Conservation (phyloP, 2,113 vertebrate genomes). For the Clupea harengus region DNA sequence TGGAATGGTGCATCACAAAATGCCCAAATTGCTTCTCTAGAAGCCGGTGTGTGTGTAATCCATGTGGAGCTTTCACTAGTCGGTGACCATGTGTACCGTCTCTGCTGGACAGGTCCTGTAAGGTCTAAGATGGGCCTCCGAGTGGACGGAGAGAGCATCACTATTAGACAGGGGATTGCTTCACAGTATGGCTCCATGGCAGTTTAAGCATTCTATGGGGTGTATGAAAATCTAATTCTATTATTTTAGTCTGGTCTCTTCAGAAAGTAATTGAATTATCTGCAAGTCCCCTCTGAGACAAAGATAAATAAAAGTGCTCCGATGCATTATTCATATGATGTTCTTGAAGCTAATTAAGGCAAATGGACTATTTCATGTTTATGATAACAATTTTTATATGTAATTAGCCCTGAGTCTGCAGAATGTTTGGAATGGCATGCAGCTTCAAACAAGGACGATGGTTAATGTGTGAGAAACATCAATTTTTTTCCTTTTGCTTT, state of each 20-base stretch:
- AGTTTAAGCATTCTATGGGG: conserved; percentile 46
- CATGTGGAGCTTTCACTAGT: not conserved
- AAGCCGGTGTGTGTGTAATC: not conserved
- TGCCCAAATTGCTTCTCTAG: not conserved
- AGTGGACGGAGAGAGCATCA: no score
- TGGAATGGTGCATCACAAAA: not conserved
- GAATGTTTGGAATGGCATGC: conserved; percentile 19
- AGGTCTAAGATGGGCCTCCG: not conserved
- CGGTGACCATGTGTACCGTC: no score
- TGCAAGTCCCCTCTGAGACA: conserved; percentile 34
- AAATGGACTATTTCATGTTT: conserved; percentile 52
- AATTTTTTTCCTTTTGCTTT: not conserved
- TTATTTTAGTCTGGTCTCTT: conserved; percentile 51
- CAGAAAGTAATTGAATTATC: conserved; percentile 53
- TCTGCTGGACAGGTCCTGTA: not conserved
- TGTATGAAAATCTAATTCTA: conserved; percentile 55
- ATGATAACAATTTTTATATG: conserved; percentile 51
- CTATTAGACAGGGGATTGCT: not conserved
- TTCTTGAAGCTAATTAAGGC: conserved; percentile 48
- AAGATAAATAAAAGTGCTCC: conserved; percentile 33
- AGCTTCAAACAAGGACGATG: not conserved
- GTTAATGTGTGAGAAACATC: not conserved
- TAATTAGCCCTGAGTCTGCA: conserved; percentile 44
- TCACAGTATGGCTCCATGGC: conserved; percentile 36
- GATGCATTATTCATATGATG: conserved; percentile 56